phyloP scores from a whole-genome alignment of 2,797 vertebrate species.

The Bovichtus diacanthus region DNA sequence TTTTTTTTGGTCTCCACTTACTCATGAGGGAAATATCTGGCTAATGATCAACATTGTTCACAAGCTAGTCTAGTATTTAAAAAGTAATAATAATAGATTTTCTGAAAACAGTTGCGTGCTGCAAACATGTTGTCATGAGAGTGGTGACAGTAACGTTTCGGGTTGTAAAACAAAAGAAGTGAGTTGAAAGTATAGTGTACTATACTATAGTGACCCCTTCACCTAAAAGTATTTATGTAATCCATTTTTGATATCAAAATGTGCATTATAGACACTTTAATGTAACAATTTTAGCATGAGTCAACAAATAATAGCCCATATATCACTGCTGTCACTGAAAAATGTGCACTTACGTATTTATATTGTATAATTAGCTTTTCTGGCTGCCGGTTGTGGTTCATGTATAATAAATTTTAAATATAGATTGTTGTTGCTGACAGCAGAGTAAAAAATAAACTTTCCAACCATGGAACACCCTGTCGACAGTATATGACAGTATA shows the following conservation, averaged over 20 bases:
- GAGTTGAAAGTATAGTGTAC: neutral
- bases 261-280: neutral
- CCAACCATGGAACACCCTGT: conserved; percentile 62
- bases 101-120: neutral
- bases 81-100: too few species aligned
- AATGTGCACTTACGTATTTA: neutral
- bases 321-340: neutral
- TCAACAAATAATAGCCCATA: neutral
- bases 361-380: neutral
- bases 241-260: neutral
- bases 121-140: neutral
- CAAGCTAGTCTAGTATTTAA: neutral
- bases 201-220: too few species aligned
- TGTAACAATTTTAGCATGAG: neutral
- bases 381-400: neutral
- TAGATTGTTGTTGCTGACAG: conserved; percentile 70
- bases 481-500: conserved; percentile 38
- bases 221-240: neutral
- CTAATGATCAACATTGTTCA: neutral
- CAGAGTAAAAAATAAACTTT: conserved; percentile 67
- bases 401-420: conserved; percentile 63
- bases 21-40: too few species aligned
- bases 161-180: neutral
- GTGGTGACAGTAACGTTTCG: too few species aligned
- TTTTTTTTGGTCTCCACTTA: neutral